A percentile compares a stretch with the other conserved stretches of the same genome.
These are phyloP conservation scores for Clusia tigrina DNA, from an alignment of 2,888 invertebrate species.

Conservation along the genomic window DNA sequence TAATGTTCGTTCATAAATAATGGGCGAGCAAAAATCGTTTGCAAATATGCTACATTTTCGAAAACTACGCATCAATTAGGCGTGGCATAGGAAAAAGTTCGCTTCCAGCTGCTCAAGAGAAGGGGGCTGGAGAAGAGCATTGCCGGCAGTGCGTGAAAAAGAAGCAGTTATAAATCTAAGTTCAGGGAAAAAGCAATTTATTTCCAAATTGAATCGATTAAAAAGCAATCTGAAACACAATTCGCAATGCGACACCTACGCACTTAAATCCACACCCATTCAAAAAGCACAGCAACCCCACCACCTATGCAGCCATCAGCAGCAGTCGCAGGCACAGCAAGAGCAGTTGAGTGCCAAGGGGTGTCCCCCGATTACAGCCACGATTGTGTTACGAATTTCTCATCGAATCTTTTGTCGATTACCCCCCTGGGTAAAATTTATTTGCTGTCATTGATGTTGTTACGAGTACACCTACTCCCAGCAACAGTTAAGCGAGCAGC, in stretches of 20 bases:
- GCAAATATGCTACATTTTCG: no score
- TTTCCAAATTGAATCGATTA: constrained; percentile 65
- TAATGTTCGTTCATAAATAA: constrained; percentile 9
- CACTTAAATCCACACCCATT: constrained; percentile 21
- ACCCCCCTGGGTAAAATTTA: constrained; percentile 64
- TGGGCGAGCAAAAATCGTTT: no score
- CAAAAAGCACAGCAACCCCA: constrained; percentile 18
- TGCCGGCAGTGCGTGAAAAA: no score
- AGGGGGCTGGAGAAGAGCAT: no score
- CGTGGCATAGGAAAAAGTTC: no score
- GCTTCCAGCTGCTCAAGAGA: no score
- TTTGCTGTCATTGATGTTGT: constrained; percentile 54
- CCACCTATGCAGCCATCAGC: constrained; percentile 17
- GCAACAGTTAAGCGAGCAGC: constrained; percentile 54
- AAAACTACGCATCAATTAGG: no score
- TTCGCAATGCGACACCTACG: constrained; percentile 53
- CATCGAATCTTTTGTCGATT: constrained; percentile 62
- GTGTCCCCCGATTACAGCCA: constrained; percentile 45
- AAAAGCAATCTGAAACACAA: constrained; percentile 62
- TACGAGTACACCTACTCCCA: no score
- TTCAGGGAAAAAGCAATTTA: constrained; percentile 59
- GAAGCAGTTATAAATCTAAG: constrained; percentile 47
- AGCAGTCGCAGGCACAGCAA: no score
- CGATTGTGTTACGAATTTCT: constrained; percentile 54
- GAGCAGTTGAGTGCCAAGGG: no score